phyloP scores from a whole-genome alignment of 1,140 invertebrate genomes.

The Megalonaias nervosa region DNA sequence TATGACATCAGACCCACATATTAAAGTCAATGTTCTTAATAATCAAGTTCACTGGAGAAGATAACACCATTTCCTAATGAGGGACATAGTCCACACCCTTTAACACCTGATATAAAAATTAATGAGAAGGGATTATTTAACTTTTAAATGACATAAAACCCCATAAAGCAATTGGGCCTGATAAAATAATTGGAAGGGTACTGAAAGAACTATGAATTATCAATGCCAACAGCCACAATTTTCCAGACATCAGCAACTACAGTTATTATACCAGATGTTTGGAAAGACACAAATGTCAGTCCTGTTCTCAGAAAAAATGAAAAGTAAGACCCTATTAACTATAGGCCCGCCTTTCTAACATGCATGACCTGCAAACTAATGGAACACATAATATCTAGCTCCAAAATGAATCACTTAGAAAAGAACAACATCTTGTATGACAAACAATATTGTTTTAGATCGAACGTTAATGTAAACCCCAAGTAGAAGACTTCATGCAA shows the following conservation, averaged over 20 bases:
- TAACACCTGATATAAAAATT: constrained; percentile 13
- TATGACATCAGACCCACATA: neutral
- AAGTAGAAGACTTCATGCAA: constrained; percentile 32
- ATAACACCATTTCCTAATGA: constrained; percentile 1
- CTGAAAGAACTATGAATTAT: neutral
- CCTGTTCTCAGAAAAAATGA: constrained; percentile 41
- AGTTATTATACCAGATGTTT: constrained; percentile 26
- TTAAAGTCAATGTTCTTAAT: constrained; percentile 14
- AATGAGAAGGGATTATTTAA: constrained; percentile 8
- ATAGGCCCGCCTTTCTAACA: constrained; percentile 41
- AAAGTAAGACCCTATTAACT: constrained; percentile 35
- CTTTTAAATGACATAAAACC: constrained; percentile 16
- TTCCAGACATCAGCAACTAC: constrained; percentile 18
- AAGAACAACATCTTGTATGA: constrained; percentile 33
- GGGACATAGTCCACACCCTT: constrained; percentile 11
- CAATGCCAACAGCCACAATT: constrained; percentile 2
- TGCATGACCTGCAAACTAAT: constrained; percentile 45
- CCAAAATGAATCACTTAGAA: constrained; percentile 32
- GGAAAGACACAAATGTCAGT: constrained; percentile 37
- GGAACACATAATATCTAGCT: constrained; percentile 40
- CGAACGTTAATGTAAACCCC: constrained; percentile 31
- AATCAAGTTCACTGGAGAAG: neutral
- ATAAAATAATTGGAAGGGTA: constrained; percentile 13
- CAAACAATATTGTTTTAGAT: constrained; percentile 36
- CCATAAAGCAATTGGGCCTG: constrained; percentile 24